Base-by-base conservation (phyloP, 2,888 invertebrate genomes). In the Cybosia mesomella region DNA sequence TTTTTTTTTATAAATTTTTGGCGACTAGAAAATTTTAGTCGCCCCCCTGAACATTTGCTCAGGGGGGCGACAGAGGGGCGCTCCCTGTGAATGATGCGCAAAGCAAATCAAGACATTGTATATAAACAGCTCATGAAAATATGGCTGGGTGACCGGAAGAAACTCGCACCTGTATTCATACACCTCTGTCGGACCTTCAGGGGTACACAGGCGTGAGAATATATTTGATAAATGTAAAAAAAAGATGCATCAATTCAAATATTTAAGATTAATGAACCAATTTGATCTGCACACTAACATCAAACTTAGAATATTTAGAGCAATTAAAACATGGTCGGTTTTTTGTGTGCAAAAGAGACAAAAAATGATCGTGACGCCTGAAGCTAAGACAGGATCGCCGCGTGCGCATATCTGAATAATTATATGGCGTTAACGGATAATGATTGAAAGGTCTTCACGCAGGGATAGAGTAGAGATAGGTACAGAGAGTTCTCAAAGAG, bases 391-490 rank as follows among this genome's bases (percentile, higher is more conserved):
- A 82, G 82, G 86, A 85, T 83, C 82, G 82, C 84, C 82, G 84
- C 87, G 85, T 89, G 89, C 89, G 89, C 89, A 91, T 92, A 91
- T 89, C 91, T 85, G 90, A 93, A 91, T 95, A 94, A 95, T 95
- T 94, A 94, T 90, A 94, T 83, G 89, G 85, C 87, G 86, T 89
- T 84, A 85, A 86, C 87, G 87, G 83, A 88, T 90, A 89, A 92
- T 93, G 93, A 94, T 95, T 94, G 94, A 93, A 94, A 92, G 93
- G 91, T 93, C 88, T 90, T 87, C 87, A 81, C 85, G 83, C 86
- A 64, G 66, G 53, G 7, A 39, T 71, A 90, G 91, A 86, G 84
- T 81, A 88, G 73, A 36, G 59, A 39, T 21, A 10, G 55, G 58
- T 64, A 68, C 74, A 83, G 77, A 78, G 72, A 78, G 71, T 13